These are phyloP conservation scores for Anas bahamensis DNA, from an alignment of 2,797 vertebrate genomes.

Conservation along the genomic window DNA sequence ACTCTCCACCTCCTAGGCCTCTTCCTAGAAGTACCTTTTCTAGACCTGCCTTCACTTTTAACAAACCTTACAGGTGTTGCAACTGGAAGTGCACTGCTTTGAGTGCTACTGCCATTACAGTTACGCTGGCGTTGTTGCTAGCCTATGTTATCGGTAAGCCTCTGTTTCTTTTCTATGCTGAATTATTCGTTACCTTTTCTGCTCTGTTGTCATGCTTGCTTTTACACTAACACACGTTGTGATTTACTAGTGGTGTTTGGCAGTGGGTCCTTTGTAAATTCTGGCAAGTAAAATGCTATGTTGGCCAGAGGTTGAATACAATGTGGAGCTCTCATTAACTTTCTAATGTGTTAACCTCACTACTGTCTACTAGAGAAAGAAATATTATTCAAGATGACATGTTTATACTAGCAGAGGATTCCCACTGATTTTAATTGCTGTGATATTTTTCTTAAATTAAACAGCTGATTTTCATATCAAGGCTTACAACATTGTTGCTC, in stretches of 20 bases:
- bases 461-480: slow-evolving; percentile 67
- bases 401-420: slow-evolving; percentile 53
- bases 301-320: slow-evolving; percentile 27
- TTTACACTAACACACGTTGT: neutral
- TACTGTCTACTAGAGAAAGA: slow-evolving; percentile 16
- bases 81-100: slow-evolving; percentile 97
- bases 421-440: slow-evolving; percentile 72
- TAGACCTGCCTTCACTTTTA: slow-evolving; percentile 94
- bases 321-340: slow-evolving; percentile 36
- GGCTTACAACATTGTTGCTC: slow-evolving; percentile 22
- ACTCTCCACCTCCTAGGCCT: slow-evolving; percentile 93
- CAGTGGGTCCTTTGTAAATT: neutral
- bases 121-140: slow-evolving; percentile 91
- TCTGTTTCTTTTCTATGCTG: neutral
- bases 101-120: slow-evolving; percentile 92
- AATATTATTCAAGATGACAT: slow-evolving; percentile 49
- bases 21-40: slow-evolving; percentile 94
- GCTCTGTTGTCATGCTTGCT: neutral
- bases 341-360: slow-evolving; percentile 35
- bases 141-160: slow-evolving; percentile 95
- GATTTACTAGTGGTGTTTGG: neutral
- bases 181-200: neutral
- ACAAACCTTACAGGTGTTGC: slow-evolving; percentile 96
- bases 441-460: slow-evolving; percentile 70
- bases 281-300: neutral